These are phyloP conservation scores for Heliconius hortense DNA, from an alignment of 2,888 invertebrate genomes.

Conservation along the genomic window DNA sequence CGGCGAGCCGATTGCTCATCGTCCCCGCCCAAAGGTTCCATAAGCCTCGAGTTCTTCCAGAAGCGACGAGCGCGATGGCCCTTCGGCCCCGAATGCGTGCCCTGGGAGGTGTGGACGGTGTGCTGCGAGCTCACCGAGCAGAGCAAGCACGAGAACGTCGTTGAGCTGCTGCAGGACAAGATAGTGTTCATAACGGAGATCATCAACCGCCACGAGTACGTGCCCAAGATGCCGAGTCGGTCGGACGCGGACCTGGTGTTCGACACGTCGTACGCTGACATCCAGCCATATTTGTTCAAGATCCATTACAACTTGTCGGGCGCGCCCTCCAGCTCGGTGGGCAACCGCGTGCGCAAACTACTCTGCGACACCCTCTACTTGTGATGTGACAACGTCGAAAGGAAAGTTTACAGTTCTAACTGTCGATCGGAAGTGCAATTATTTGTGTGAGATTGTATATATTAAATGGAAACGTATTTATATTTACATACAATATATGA, in stretches of 20 bases:
- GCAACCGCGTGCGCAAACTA: conserved; percentile 94
- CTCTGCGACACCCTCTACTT: conserved; percentile 92
- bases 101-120: conserved; percentile 99
- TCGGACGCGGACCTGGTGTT: conserved; percentile 96
- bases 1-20: conserved; percentile 85
- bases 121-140: conserved; percentile 94
- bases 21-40: conserved; percentile 88
- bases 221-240: conserved; percentile 97
- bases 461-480: conserved; percentile 39
- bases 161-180: conserved; percentile 94
- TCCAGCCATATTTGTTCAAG: conserved; percentile 98
- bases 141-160: conserved; percentile 92
- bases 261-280: conserved; percentile 95
- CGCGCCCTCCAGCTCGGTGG: conserved; percentile 89
- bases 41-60: conserved; percentile 97
- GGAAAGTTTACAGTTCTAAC: conserved; percentile 23
- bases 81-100: conserved; percentile 94
- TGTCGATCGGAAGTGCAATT: conserved; percentile 44
- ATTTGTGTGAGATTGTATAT: conserved; percentile 43
- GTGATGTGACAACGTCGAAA: conserved; percentile 71
- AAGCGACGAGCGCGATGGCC: conserved; percentile 94
- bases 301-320: conserved; percentile 91
- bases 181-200: conserved; percentile 96
- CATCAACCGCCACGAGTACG: conserved; percentile 97
- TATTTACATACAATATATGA: conserved; percentile 27